Evolutionary conservation across 2,113 vertebrate genomes (phyloP).

Genomic region (Heterocephalus glaber): DNA sequence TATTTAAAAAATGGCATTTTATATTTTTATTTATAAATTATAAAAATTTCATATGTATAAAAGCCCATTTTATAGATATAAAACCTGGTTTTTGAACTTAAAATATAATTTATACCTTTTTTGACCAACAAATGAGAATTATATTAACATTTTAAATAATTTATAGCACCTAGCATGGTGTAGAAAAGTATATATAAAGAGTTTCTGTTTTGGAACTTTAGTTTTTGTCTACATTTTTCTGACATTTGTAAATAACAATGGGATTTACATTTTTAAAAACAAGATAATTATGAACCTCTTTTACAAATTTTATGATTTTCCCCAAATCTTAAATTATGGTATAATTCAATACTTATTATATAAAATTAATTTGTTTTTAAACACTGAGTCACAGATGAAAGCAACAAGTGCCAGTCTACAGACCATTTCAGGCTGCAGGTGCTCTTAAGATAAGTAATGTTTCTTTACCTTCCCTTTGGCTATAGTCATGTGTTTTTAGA

Average conservation of each 20-base stretch:
- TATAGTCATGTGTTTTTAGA: background rate
- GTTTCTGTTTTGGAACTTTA: background rate
- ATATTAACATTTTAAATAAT: background rate
- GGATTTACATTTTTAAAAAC: background rate
- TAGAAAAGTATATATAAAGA: background rate
- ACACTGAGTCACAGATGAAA: background rate
- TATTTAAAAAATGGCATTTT: background rate
- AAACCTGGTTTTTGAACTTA: background rate
- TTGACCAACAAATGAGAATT: background rate
- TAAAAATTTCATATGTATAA: background rate
- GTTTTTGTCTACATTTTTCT: slow-evolving; percentile 13
- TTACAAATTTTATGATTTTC: background rate
- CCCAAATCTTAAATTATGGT: background rate
- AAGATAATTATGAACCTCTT: background rate
- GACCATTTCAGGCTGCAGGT: background rate
- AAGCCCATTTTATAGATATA: background rate
- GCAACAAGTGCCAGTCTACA: background rate
- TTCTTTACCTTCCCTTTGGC: background rate
- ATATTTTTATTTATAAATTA: background rate
- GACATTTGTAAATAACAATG: background rate
- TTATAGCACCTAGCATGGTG: background rate
- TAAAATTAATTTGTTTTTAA: slow-evolving; percentile 6
- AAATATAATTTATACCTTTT: background rate
- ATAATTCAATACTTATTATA: background rate
- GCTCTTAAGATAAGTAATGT: background rate